Percentiles rank a stretch among this genome's conserved stretches.
These are phyloP conservation scores for Sceloporus tristichus DNA, from an alignment of 2,113 vertebrate species.

Conservation along the genomic window DNA sequence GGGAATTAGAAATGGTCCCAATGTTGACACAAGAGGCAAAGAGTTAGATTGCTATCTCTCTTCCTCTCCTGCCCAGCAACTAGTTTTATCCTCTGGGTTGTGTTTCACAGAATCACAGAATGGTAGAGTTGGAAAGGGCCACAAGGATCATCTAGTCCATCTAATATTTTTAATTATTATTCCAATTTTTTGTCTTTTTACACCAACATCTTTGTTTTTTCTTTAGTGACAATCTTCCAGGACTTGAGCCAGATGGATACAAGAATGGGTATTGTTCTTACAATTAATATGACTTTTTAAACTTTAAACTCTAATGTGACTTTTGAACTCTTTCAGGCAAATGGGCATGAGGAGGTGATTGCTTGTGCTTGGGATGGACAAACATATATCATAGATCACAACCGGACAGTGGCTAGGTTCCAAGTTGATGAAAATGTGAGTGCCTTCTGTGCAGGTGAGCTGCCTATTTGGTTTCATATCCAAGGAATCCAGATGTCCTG, in stretches of 20 bases:
- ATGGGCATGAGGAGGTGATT: conserved; percentile 94
- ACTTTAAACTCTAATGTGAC: neutral
- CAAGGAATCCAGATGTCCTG: no score
- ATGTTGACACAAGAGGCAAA: neutral
- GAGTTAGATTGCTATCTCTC: neutral
- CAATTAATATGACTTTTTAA: neutral
- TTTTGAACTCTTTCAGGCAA: conserved; percentile 82
- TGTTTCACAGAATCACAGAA: no score
- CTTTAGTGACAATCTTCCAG: neutral
- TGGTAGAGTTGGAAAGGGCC: no score
- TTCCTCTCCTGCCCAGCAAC: neutral
- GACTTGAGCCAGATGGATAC: neutral
- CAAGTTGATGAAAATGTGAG: conserved; percentile 98
- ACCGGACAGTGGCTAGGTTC: conserved; percentile 92
- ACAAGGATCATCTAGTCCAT: no score
- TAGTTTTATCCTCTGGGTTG: no score
- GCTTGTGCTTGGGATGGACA: conserved; percentile 98
- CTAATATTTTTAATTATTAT: neutral
- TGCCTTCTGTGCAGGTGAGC: conserved; percentile 94
- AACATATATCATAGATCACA: conserved; percentile 97
- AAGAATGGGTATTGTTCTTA: neutral
- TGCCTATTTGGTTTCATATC: neutral
- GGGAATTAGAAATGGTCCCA: neutral
- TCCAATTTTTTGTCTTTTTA: neutral
- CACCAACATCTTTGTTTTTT: no score